Conservation (phyloP, 2,113 vertebrate species). For the Lophura nycthemera region DNA sequence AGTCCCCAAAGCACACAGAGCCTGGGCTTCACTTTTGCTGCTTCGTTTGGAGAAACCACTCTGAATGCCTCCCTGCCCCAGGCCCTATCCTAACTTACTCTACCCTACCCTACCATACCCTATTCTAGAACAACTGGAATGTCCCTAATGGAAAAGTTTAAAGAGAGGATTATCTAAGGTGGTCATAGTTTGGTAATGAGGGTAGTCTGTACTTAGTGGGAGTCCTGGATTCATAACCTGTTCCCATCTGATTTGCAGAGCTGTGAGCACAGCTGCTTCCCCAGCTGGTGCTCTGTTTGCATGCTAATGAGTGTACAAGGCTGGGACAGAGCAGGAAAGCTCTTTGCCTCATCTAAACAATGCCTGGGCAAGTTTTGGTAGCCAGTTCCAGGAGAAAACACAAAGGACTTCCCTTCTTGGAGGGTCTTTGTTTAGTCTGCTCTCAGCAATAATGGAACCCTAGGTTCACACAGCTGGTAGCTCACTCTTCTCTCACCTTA, state of each 20-base stretch:
- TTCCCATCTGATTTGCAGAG: neutral
- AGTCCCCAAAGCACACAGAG: neutral
- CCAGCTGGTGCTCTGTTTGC: neutral
- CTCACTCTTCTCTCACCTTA: neutral
- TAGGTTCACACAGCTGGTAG: neutral
- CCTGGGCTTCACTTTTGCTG: neutral
- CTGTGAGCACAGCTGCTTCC: neutral
- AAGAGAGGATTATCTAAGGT: neutral
- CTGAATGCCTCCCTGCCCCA: fast-evolving
- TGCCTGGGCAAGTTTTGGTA: neutral
- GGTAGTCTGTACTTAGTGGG: neutral
- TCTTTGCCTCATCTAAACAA: neutral
- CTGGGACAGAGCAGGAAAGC: neutral
- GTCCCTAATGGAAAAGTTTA: neutral
- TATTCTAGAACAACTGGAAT: neutral
- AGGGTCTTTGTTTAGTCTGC: neutral
- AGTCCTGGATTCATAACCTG: neutral
- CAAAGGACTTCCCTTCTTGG: neutral
- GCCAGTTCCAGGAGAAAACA: neutral
- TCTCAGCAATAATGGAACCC: neutral
- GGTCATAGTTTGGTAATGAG: fast-evolving
- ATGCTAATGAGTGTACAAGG: neutral
- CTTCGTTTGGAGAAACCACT: neutral
- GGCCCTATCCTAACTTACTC: too few relatives aligned
- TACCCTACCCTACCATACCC: too few relatives aligned